These are phyloP conservation scores for Aphelocoma californica DNA, from an alignment of 2,797 vertebrate genomes.

Conservation along the genomic window DNA sequence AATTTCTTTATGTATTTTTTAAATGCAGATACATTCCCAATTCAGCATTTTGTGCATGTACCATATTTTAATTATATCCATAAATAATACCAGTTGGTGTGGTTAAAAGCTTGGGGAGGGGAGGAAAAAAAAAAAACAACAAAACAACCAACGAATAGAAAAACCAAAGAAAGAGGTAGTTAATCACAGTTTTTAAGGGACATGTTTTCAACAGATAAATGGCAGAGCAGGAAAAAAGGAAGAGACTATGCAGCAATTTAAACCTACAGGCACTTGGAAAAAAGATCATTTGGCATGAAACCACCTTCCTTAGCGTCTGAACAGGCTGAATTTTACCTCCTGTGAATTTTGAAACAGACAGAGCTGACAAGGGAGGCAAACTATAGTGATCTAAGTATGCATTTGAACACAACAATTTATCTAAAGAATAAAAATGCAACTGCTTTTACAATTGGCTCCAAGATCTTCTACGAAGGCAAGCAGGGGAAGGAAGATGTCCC, in stretches of 20 bases:
- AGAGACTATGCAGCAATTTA: not conserved
- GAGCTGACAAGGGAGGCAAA: not conserved
- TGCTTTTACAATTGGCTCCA: not conserved
- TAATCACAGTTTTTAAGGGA: not conserved
- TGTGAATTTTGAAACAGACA: not conserved
- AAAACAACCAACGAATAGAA: not conserved
- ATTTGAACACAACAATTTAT: not conserved
- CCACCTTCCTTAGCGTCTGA: not conserved
- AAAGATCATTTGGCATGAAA: not conserved
- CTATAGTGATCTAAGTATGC: not conserved
- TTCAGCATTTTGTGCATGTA: not conserved
- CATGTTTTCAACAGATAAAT: not conserved
- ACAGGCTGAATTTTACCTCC: not conserved
- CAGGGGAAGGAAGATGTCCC: not conserved
- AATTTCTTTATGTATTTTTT: not conserved
- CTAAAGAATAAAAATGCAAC: not conserved
- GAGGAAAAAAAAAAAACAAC: not conserved
- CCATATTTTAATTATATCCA: not conserved
- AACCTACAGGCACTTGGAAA: not conserved
- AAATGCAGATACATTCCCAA: not conserved
- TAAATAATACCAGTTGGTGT: not conserved
- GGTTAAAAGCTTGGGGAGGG: not conserved
- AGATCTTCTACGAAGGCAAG: fast-evolving
- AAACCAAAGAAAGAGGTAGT: not conserved
- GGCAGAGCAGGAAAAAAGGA: not conserved